Evolutionary conservation across 2,797 vertebrate genomes (phyloP), one percentile per base, ranked within the genome.

Genomic region (Capromys pilorides): DNA sequence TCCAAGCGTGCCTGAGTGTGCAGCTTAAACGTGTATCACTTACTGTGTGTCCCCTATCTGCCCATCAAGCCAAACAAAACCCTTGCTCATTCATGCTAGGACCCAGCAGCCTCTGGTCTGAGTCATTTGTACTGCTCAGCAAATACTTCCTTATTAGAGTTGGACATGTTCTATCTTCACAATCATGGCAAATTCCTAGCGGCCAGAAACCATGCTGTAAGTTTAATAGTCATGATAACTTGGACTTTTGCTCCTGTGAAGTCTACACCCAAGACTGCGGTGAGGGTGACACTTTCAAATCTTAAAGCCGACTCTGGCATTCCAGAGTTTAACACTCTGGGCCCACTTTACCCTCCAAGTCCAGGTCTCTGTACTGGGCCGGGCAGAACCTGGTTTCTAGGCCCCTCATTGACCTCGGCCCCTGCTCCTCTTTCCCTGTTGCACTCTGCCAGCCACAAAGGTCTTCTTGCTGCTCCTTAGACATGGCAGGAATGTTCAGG

Each of bases 111-210:
- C 71, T 77, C 90, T 69, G 64, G 21, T 22, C 86, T n/a, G 62
- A 87, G 61, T 86, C 61, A 79, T 11, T 73, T 36, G 0, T 2
- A 7, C 22, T 24, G 6, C 88, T 80, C 4, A 54, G 89, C 89
- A 41, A 88, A 86, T 6, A 71, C 59, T 95, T 96, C 96, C 96
- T 94, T 49, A 49, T 94, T 78, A 16, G 36, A 61, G 36, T 0
- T 10, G 0, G 21, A 7, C 87, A 0, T 96, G 97, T 88, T 88
- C 87, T 96, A 97, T 97, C 97, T 93, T 49, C 22, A 49, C 57
- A 1, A 97, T 97, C 97, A 19, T 0, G 14, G 85, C 41, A 13
- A 86, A 97, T 96, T 96, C 96, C 97, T 67, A 8, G 54, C 61
- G 73, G 45, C 73, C 97, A 97, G 95, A 86, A 95, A 96, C 94